Conservation (phyloP, 2,888 invertebrate genomes). For the Callosobruchus maculatus region DNA sequence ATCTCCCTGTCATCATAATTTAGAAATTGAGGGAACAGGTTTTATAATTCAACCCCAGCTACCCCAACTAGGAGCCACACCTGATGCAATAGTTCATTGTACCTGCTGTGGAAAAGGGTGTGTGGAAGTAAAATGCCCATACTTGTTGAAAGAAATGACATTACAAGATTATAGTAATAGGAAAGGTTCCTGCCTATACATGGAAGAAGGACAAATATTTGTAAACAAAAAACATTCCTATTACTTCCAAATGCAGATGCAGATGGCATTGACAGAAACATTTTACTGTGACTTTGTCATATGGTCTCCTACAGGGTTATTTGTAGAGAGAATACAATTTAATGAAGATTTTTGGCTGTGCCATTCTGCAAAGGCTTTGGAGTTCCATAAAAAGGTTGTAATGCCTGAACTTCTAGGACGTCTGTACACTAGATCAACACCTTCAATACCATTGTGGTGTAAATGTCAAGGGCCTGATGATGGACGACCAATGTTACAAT, state of each 20-base stretch:
- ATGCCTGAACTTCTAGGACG: constrained; percentile 17
- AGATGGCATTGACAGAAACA: constrained; percentile 8
- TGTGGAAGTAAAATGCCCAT: constrained; percentile 12
- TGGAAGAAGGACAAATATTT: neutral
- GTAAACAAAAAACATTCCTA: neutral
- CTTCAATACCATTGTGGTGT: constrained; percentile 8
- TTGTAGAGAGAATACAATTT: constrained; percentile 9
- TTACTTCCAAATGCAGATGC: constrained; percentile 4
- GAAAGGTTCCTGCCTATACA: neutral
- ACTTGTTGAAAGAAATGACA: constrained; percentile 1
- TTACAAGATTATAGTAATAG: neutral
- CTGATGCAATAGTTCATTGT: constrained; percentile 8
- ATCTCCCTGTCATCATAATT: constrained; percentile 4
- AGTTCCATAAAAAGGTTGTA: constrained; percentile 13
- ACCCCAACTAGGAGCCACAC: constrained; percentile 3
- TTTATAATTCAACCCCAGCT: constrained; percentile 6
- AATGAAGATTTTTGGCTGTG: constrained; percentile 13
- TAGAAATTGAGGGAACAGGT: constrained; percentile 5
- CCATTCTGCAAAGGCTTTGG: neutral
- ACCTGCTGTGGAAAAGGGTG: constrained; percentile 6
- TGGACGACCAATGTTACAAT: constrained; percentile 57
- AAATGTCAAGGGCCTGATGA: constrained; percentile 11
- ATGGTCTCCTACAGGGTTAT: constrained; percentile 10
- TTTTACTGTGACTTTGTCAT: constrained; percentile 16
- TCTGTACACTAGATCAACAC: constrained; percentile 10